Percentiles rank a stretch among this genome's conserved stretches.
Evolutionary conservation across 2,888 invertebrate species (phyloP).

Genomic region (Caenorhabditis sp.): DNA sequence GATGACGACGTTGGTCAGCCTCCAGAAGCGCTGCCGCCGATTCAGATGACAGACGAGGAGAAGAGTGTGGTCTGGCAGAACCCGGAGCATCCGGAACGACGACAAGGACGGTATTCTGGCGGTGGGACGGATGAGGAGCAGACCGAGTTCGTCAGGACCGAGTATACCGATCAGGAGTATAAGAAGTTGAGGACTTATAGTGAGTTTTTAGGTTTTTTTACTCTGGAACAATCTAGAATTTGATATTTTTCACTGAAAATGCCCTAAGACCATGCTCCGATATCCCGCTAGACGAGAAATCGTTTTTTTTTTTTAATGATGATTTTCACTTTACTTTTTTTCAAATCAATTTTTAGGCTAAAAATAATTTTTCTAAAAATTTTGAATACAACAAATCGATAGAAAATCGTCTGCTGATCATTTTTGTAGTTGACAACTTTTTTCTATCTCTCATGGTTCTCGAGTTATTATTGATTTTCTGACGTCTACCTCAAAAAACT

Average conservation of each 20-base stretch:
- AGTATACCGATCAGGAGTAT: constrained; percentile 71
- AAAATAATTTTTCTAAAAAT: too few relatives aligned
- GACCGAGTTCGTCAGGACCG: constrained; percentile 72
- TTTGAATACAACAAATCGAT: too few relatives aligned
- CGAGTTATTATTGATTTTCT: too few relatives aligned
- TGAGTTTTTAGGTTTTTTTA: too few relatives aligned
- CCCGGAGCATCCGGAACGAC: constrained; percentile 70
- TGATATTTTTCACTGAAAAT: not conserved
- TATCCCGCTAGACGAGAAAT: not conserved
- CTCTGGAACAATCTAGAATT: not conserved
- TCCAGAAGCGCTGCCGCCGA: constrained; percentile 23
- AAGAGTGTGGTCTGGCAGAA: constrained; percentile 54
- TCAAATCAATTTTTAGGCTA: too few relatives aligned
- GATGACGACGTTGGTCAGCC: constrained; percentile 35
- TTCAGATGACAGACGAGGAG: constrained; percentile 50
- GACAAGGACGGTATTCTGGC: constrained; percentile 58
- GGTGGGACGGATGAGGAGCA: constrained; percentile 56
- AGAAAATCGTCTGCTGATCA: too few relatives aligned
- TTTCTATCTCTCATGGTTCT: too few relatives aligned
- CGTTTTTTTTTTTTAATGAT: too few relatives aligned
- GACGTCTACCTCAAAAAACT: too few relatives aligned
- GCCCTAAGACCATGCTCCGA: not conserved
- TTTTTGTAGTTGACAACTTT: too few relatives aligned
- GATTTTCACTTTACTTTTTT: too few relatives aligned
- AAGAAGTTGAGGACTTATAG: constrained; percentile 75